A percentile compares a stretch with the other conserved stretches of the same genome.
These are phyloP conservation scores for Heteromormyrus szaboi DNA, from an alignment of 2,797 vertebrate species.

Conservation along the genomic window DNA sequence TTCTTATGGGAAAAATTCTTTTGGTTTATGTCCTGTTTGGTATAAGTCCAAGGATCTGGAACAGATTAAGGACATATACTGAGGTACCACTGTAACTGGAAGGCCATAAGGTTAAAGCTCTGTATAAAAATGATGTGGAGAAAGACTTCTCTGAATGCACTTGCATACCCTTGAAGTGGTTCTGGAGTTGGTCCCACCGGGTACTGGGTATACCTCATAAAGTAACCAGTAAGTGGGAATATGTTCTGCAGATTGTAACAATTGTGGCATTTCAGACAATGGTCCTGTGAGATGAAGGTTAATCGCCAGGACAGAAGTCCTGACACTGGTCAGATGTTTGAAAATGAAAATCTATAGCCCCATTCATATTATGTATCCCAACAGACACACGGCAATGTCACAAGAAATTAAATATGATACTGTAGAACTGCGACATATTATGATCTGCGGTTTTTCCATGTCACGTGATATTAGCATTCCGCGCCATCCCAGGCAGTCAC, in stretches of 20 bases:
- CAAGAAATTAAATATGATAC: neutral
- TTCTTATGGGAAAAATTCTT: neutral
- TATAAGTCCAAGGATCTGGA: neutral
- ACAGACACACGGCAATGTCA: conserved; percentile 4
- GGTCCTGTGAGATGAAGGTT: neutral
- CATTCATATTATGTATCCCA: conserved; percentile 15
- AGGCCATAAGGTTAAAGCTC: neutral
- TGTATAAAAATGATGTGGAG: neutral
- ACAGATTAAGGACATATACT: neutral
- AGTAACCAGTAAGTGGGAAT: neutral
- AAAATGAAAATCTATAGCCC: neutral
- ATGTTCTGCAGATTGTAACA: neutral
- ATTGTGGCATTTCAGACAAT: neutral
- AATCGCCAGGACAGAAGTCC: neutral
- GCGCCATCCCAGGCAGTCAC: neutral
- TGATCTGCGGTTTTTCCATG: neutral
- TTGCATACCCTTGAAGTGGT: neutral
- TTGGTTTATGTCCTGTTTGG: neutral
- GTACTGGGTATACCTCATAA: neutral
- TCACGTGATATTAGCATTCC: neutral
- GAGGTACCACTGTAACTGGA: neutral
- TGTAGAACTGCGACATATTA: neutral
- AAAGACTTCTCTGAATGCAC: neutral
- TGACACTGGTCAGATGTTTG: neutral
- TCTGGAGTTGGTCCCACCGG: neutral